Base-by-base conservation (phyloP, 2,888 invertebrate species). In the Rhodophaea formosa region DNA sequence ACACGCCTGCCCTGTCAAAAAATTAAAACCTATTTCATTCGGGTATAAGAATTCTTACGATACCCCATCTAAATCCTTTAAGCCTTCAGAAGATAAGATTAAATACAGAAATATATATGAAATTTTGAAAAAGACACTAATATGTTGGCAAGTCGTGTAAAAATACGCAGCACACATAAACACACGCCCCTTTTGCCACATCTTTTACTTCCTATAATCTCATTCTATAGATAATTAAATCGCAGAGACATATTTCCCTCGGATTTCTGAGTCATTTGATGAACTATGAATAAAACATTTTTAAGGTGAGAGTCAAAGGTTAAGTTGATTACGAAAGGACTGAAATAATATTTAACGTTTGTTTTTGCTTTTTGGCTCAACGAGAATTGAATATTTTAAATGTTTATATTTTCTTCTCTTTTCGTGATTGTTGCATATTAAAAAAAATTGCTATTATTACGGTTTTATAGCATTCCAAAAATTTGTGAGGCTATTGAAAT, bases 181-280 rank as follows among this genome's bases (percentile, higher is more conserved):
- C n/a, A n/a, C n/a, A n/a, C n/a, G n/a, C n/a, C n/a, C n/a, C n/a
- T n/a, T n/a, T n/a, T n/a, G n/a, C n/a, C 12, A 39, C 10, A 39
- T 39, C 39, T 39, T 12, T n/a, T 39, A 0, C 8, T 35, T 39
- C n/a, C 39, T 39, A 6, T 39, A 6, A 39, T 39, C n/a, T 39
- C 10, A 35, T 3, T 39, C 12, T 39, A 39, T 12, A 58, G 53
- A 56, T 59, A 44, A 59, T 58, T 56, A 45, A 14, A 53, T 10
- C 23, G 29, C 10, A 39, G 1, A 35, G 12, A 12, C 39, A 39
- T 39, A 39, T n/a, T 39, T 39, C 39, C n/a, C 12, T 39, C 8
- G 39, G 12, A 39, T 39, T 39, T 39, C 39, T 23, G 23, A 39
- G 39, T 39, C 35, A 39, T 12, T 39, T 39, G 39, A 12, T 39